Conservation (phyloP, 2,888 invertebrate species). For the Synanthedon formicaeformis region DNA sequence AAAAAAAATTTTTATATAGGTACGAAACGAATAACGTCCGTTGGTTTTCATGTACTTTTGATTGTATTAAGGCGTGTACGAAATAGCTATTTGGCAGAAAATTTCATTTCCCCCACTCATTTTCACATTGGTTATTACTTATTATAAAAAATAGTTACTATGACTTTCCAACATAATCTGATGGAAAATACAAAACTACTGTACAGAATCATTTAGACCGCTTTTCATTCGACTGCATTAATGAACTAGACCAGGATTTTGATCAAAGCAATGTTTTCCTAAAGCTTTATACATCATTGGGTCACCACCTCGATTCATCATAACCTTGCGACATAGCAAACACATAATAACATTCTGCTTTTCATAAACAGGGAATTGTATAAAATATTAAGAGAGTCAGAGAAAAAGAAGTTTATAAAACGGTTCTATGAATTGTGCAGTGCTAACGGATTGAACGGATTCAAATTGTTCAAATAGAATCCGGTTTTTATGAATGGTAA, state of each 20-base stretch:
- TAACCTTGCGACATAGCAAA: conserved; percentile 9
- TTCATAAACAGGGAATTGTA: conserved; percentile 55
- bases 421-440: conserved; percentile 56
- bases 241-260: too few relatives aligned
- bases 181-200: too few relatives aligned
- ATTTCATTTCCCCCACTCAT: background rate
- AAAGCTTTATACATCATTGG: background rate
- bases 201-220: too few relatives aligned
- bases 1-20: too few relatives aligned
- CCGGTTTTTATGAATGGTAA: conserved; percentile 35
- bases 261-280: too few relatives aligned
- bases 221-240: too few relatives aligned
- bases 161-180: too few relatives aligned
- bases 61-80: too few relatives aligned
- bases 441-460: conserved; percentile 46
- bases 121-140: too few relatives aligned
- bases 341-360: conserved; percentile 36
- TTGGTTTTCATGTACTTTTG: too few relatives aligned
- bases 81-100: background rate
- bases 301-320: background rate
- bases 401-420: conserved; percentile 53
- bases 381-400: conserved; percentile 56
- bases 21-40: too few relatives aligned
- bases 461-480: conserved; percentile 46
- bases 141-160: background rate